phyloP scores from a whole-genome alignment of 2,113 vertebrate genomes.

The Antigone vipio region DNA sequence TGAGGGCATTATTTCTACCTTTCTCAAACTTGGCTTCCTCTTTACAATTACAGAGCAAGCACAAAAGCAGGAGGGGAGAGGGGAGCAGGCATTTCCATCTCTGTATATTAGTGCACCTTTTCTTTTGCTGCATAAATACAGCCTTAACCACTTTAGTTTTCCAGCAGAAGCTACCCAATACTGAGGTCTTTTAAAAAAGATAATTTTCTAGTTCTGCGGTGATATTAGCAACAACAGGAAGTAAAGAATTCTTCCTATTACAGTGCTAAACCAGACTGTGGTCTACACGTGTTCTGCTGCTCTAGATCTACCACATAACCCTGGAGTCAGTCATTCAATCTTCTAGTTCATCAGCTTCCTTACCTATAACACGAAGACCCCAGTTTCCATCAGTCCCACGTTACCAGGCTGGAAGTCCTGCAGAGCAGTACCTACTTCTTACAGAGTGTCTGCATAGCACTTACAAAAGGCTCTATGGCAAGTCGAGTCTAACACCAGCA shows the following conservation, averaged over 20 bases:
- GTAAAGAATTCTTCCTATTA: not conserved
- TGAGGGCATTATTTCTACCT: not conserved
- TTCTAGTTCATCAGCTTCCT: not conserved
- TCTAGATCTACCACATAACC: not conserved
- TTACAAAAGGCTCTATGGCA: not conserved
- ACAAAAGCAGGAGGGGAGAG: not conserved
- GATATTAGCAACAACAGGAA: not conserved
- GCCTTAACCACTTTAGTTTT: not conserved
- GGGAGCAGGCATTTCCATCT: not conserved
- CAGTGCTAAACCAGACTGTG: not conserved
- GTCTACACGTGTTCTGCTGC: rapidly evolving
- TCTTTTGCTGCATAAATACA: not conserved
- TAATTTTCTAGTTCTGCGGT: not conserved
- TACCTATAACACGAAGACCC: not conserved
- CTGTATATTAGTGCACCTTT: not conserved
- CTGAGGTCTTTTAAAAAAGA: not conserved
- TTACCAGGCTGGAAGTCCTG: not conserved
- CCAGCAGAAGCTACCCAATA: not conserved
- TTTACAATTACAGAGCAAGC: not conserved
- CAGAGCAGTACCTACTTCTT: not conserved
- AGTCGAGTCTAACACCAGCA: not conserved
- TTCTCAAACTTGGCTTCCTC: not conserved
- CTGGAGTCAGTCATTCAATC: not conserved
- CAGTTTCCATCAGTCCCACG: not conserved
- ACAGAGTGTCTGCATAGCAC: not conserved